Conservation (phyloP, 2,113 vertebrate species). For the Lophius piscatorius region DNA sequence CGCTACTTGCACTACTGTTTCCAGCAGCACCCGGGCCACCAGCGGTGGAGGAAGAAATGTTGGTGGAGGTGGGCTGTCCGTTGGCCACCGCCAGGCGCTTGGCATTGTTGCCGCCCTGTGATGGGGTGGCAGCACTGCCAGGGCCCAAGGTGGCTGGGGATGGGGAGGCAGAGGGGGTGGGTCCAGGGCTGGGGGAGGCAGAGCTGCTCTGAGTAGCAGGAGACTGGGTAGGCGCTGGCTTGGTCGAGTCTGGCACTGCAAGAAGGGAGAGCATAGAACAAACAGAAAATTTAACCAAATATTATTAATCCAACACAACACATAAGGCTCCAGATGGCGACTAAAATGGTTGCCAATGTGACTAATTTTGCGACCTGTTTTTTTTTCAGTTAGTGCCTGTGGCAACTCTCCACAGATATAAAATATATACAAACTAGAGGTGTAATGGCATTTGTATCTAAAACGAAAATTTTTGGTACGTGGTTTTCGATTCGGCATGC, state of each 20-base stretch:
- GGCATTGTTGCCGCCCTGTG: slow-evolving; percentile 99
- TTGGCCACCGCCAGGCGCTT: slow-evolving; percentile 99
- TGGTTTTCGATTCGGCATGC: no score
- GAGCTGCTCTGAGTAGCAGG: slow-evolving; percentile 85
- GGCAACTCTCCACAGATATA: no score
- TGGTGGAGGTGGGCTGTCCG: slow-evolving; percentile 92
- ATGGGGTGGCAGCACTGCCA: slow-evolving; percentile 93
- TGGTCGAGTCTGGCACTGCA: slow-evolving; percentile 98
- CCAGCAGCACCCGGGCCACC: slow-evolving; percentile 64
- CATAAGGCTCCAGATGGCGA: no score
- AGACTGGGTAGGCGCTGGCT: slow-evolving; percentile 92
- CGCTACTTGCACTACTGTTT: slow-evolving; percentile 67
- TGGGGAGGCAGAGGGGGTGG: slow-evolving; percentile 91
- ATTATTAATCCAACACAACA: not conserved
- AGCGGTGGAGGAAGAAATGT: slow-evolving; percentile 70
- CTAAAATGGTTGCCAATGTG: no score
- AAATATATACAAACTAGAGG: no score
- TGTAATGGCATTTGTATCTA: no score
- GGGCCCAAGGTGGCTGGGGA: slow-evolving; percentile 85
- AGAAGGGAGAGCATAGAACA: not conserved
- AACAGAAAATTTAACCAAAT: not conserved
- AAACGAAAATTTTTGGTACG: no score
- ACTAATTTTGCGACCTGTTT: no score
- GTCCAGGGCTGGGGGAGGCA: slow-evolving; percentile 97
- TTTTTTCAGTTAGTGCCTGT: no score